Base-by-base conservation (phyloP, 2,113 vertebrate species). In the Coreoperca whiteheadi region DNA sequence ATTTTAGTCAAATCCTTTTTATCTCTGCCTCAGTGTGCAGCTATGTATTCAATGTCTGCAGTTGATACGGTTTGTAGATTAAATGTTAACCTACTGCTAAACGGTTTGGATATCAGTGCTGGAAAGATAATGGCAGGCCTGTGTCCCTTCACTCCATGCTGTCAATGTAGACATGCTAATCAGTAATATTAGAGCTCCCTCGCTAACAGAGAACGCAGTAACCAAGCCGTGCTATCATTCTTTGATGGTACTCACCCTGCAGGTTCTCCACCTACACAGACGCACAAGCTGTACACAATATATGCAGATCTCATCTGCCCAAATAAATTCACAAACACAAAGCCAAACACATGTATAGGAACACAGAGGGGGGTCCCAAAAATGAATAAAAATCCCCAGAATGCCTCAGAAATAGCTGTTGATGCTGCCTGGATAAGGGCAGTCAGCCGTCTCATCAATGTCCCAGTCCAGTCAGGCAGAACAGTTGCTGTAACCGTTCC, bases 381-480 rank as follows among this genome's bases (percentile, higher is more conserved):
- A 88, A 85, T 78, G 28, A 82, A 72, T 81, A 57, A 63, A 84
- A 79, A 77, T 71, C 59, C 68, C 23, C 39, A 21, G 32, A 80
- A 82, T 83, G 23, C 56, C 57, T 75, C 65, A 34, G 56, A 75
- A 77, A 54, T 53, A 51, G 79, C 74, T 63, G 63, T 48, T 65
- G 79, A 88, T 82, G 83, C 65, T 34, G 72, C 66, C 76, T 77
- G 69, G 75, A 83, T 84, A 70, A 89, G 87, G 32, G 82, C 83
- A 67, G 64, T 88, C 59, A 87, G 81, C 87, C 71, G 65, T 87
- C 77, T 89, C 84, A 88, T 89, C 79, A 68, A 66, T 89, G 88
- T 91, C 84, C 80, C 71, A 15, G 59, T 82, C 77, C 84, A 77
- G 76, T 91, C 85, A 86, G 86, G 89, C 89, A 82, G 84, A 92